phyloP scores from a whole-genome alignment of 2,888 invertebrate species.

The Acleris sparsana region DNA sequence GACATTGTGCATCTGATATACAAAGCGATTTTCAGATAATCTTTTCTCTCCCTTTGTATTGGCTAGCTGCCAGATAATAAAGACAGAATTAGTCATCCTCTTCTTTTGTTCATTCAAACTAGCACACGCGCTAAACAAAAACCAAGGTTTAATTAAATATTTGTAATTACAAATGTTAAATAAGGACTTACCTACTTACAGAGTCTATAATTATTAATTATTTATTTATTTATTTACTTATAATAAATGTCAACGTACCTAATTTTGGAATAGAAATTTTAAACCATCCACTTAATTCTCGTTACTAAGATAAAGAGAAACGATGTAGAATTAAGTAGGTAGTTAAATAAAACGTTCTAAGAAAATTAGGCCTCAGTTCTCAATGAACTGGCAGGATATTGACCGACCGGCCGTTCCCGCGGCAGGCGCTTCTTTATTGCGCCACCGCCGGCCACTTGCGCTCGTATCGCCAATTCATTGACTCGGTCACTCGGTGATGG shows the following conservation, averaged over 20 bases:
- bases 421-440: constrained; percentile 19
- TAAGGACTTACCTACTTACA: too few relatives aligned
- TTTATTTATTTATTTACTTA: too few relatives aligned
- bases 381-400: constrained; percentile 13
- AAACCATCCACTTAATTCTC: too few relatives aligned
- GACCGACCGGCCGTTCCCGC: constrained; percentile 8
- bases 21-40: not conserved
- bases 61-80: constrained; percentile 48
- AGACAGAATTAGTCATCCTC: constrained; percentile 54
- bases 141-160: too few relatives aligned
- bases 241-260: too few relatives aligned
- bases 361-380: not conserved
- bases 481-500: constrained; percentile 54
- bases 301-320: too few relatives aligned
- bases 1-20: too few relatives aligned
- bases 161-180: too few relatives aligned
- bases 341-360: not conserved
- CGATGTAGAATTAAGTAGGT: not conserved
- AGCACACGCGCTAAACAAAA: not conserved
- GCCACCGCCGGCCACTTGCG: constrained; percentile 53
- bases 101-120: constrained; percentile 55
- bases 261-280: too few relatives aligned
- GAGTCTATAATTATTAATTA: too few relatives aligned
- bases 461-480: constrained; percentile 65
- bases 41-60: constrained; percentile 42